phyloP scores from a whole-genome alignment of 92 coral and sea anemone species.

The Diadumene lineata region DNA sequence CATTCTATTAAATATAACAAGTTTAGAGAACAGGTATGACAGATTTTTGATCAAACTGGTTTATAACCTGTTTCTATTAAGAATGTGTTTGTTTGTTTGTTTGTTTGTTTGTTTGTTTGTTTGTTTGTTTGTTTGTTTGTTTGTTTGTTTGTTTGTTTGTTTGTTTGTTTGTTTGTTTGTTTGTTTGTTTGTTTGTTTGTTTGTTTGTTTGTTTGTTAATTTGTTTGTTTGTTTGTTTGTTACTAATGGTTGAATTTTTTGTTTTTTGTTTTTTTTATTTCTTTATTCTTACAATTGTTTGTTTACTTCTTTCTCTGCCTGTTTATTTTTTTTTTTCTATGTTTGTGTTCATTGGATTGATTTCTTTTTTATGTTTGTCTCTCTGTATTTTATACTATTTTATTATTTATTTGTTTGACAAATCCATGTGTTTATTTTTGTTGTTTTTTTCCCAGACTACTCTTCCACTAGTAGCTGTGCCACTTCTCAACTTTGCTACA shows the following conservation, averaged over 20 bases:
- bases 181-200: not conserved
- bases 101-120: not conserved
- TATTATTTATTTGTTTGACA: not conserved
- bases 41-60: slow-evolving; percentile 1
- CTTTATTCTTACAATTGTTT: no score
- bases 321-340: not conserved
- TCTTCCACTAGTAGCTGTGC: slow-evolving; percentile 13
- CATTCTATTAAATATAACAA: slow-evolving; percentile 50
- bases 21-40: slow-evolving; percentile 59
- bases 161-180: not conserved
- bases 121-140: not conserved
- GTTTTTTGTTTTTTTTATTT: not conserved
- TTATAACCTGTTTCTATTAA: not conserved
- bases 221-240: not conserved
- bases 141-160: not conserved
- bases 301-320: not conserved
- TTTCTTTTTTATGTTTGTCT: not conserved
- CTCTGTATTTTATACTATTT: no score
- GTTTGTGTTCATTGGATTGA: not conserved
- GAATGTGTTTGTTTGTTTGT: no score
- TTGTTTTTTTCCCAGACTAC: not conserved
- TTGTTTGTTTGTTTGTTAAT: not conserved
- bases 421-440: not conserved
- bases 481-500: slow-evolving; percentile 9
- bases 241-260: not conserved